Percentiles rank a stretch among this genome's conserved stretches.
Conservation (phyloP, 1,140 invertebrate species). For the Calliopsis andreniformis region DNA sequence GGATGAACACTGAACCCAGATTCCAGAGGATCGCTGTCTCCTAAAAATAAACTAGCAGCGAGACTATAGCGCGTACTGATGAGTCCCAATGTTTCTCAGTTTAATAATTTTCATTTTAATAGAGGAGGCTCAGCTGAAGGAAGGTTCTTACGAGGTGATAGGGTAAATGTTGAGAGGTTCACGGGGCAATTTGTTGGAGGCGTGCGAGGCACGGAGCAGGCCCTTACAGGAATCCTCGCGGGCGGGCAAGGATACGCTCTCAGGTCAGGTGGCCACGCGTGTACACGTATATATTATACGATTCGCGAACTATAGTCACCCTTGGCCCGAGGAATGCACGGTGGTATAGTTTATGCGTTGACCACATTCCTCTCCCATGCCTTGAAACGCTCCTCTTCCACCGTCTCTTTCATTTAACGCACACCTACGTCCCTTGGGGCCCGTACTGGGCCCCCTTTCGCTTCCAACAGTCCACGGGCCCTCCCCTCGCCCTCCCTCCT, state of each 20-base stretch:
- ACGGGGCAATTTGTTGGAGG: neutral
- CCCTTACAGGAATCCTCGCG: neutral
- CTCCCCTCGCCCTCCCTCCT: neutral
- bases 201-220: neutral
- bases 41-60: too few species aligned
- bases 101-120: too few species aligned
- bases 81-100: too few species aligned
- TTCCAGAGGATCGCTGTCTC: too few species aligned
- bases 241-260: conserved; percentile 14
- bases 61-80: too few species aligned
- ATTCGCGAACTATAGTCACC: conserved; percentile 74
- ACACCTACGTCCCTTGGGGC: conserved; percentile 66
- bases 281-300: conserved; percentile 51
- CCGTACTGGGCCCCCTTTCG: conserved; percentile 51
- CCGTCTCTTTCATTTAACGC: conserved; percentile 72
- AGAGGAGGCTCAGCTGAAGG: too few species aligned
- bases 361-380: conserved; percentile 80
- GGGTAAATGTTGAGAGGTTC: neutral
- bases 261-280: conserved; percentile 35
- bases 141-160: too few species aligned
- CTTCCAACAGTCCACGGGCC: conserved; percentile 45
- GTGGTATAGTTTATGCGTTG: conserved; percentile 80
- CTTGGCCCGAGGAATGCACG: conserved; percentile 73
- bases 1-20: too few species aligned
- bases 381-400: conserved; percentile 74